These are phyloP conservation scores for Muscicapa adusta DNA, from an alignment of 2,113 vertebrate genomes.

Conservation along the genomic window DNA sequence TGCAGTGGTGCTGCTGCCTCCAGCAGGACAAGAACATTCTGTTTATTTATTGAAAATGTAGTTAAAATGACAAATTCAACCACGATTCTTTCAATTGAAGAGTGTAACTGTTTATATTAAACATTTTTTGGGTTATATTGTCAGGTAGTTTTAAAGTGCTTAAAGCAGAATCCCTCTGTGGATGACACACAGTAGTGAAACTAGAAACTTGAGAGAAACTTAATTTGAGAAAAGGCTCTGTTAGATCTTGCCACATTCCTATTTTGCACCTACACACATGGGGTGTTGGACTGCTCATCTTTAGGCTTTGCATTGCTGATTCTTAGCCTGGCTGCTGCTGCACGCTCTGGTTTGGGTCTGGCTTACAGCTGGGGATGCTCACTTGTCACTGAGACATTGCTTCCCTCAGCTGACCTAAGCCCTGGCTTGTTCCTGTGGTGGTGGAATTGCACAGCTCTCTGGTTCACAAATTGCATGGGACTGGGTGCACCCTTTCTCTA, in stretches of 20 bases:
- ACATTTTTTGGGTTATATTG: neutral
- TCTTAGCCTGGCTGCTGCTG: neutral
- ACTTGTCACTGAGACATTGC: neutral
- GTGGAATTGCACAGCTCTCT: neutral
- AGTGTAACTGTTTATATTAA: neutral
- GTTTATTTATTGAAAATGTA: neutral
- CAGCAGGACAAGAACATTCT: neutral
- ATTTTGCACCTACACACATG: constrained; percentile 49
- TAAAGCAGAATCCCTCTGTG: neutral
- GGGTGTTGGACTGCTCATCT: neutral
- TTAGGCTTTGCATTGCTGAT: neutral
- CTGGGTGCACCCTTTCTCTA: neutral
- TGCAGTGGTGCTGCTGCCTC: neutral
- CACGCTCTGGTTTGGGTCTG: neutral
- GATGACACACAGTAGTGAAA: neutral
- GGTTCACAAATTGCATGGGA: constrained; percentile 27
- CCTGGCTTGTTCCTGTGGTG: neutral
- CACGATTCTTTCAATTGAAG: neutral
- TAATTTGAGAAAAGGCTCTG: neutral
- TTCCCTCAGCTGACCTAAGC: neutral
- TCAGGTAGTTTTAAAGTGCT: neutral
- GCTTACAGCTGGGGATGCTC: neutral
- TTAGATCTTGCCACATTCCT: neutral
- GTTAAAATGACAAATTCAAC: neutral
- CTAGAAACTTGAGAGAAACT: neutral